phyloP scores from a whole-genome alignment of 2,113 vertebrate genomes.

The Acrocephalus kingi region DNA sequence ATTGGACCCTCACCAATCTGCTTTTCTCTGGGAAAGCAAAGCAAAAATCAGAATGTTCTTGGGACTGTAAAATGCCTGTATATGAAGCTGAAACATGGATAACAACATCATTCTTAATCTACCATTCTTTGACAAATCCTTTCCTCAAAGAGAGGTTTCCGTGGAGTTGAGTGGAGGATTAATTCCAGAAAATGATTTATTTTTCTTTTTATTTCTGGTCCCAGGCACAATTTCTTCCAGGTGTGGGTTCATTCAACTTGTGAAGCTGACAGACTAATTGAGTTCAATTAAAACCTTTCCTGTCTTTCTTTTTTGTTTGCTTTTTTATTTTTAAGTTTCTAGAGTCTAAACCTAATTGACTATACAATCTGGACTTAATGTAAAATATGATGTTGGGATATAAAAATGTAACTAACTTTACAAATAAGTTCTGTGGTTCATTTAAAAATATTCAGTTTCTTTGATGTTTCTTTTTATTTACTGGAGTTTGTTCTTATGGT shows the following conservation, averaged over 20 bases:
- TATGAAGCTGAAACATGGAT: not conserved
- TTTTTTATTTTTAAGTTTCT: not conserved
- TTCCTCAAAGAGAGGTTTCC: not conserved
- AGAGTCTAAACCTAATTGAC: not conserved
- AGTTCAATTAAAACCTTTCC: conserved; percentile 22
- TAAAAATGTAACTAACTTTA: conserved; percentile 12
- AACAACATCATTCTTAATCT: not conserved
- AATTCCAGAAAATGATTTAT: not conserved
- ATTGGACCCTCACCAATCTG: fast-evolving
- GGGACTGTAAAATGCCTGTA: not conserved
- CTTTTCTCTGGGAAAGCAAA: not conserved
- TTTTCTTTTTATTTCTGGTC: not conserved
- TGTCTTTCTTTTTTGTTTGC: not conserved
- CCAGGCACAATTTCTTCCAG: not conserved
- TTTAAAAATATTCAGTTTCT: conserved; percentile 30
- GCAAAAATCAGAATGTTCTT: not conserved
- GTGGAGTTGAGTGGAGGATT: not conserved
- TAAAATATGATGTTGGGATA: conserved; percentile 21
- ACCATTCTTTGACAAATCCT: not conserved
- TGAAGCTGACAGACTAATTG: not conserved
- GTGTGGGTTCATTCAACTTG: not conserved
- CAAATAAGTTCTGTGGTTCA: conserved; percentile 34
- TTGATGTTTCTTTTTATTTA: conserved; percentile 51
- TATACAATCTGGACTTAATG: conserved; percentile 34
- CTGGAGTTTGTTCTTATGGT: not conserved